These are phyloP conservation scores for Nymphicus hollandicus DNA, from an alignment of 2,113 vertebrate species.

Conservation along the genomic window DNA sequence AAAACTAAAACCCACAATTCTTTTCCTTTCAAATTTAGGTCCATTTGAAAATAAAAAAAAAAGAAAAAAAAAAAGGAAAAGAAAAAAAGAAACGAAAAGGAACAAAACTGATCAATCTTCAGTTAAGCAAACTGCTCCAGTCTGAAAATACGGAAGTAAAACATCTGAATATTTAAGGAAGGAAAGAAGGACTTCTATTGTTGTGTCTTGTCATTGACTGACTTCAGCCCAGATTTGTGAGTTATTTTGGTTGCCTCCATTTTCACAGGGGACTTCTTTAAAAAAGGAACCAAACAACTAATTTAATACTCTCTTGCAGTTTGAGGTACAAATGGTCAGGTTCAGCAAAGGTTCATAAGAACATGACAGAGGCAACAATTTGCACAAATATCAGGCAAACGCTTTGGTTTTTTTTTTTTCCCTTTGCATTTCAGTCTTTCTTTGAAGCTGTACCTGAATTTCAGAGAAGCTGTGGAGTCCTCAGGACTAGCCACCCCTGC, in stretches of 20 bases:
- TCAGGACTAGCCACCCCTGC: neutral
- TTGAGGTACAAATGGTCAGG: neutral
- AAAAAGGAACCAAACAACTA: neutral
- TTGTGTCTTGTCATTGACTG: constrained; percentile 5
- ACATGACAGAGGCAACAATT: neutral
- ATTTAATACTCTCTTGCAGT: neutral
- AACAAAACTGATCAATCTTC: neutral
- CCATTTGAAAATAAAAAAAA: neutral
- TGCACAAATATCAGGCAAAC: neutral
- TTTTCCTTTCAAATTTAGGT: neutral
- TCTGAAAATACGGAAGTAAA: neutral
- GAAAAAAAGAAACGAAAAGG: neutral
- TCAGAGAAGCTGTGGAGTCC: neutral
- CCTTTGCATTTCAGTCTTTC: neutral
- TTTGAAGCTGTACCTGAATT: neutral
- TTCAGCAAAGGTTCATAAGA: neutral
- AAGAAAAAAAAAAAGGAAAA: neutral
- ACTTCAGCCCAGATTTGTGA: neutral
- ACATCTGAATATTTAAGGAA: neutral
- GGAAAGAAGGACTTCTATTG: neutral
- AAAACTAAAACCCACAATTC: neutral
- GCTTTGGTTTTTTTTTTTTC: neutral
- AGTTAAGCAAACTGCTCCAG: neutral
- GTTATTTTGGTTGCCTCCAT: constrained; percentile 18
- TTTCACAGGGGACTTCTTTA: neutral